Percentiles rank a stretch among this genome's conserved stretches.
phyloP scores from a whole-genome alignment of 2,888 invertebrate species.

The Oconnorella tubifera region DNA sequence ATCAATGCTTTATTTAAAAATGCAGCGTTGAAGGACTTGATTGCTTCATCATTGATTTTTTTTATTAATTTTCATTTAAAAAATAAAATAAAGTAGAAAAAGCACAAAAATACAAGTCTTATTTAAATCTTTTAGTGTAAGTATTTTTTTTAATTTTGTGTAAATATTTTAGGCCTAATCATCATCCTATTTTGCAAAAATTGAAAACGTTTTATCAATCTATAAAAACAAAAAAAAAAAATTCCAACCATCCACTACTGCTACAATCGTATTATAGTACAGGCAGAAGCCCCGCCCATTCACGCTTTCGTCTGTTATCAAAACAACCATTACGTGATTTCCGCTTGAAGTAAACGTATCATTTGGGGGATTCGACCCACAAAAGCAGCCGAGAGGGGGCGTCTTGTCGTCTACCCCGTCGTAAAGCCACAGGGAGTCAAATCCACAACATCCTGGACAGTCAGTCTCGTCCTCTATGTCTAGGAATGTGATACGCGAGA shows the following conservation, averaged over 20 bases:
- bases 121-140: too few species aligned
- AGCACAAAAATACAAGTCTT: too few species aligned
- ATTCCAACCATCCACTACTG: conserved; percentile 8
- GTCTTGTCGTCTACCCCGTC: background rate
- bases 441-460: conserved; percentile 8
- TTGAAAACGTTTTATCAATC: too few species aligned
- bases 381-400: background rate
- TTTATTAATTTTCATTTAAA: too few species aligned
- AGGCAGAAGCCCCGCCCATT: background rate
- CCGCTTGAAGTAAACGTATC: background rate
- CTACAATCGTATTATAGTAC: background rate
- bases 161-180: too few species aligned
- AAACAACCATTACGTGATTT: background rate
- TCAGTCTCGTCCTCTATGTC: conserved; percentile 4
- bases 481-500: conserved; percentile 6
- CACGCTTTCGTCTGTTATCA: background rate
- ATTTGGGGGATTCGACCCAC: background rate
- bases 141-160: too few species aligned
- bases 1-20: too few species aligned
- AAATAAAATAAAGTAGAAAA: too few species aligned
- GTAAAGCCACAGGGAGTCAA: conserved; percentile 10
- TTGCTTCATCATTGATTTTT: too few species aligned
- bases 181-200: too few species aligned
- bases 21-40: too few species aligned
- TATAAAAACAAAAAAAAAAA: too few species aligned